Conservation (phyloP, 2,888 invertebrate species). For the Seira sanloemensis region DNA sequence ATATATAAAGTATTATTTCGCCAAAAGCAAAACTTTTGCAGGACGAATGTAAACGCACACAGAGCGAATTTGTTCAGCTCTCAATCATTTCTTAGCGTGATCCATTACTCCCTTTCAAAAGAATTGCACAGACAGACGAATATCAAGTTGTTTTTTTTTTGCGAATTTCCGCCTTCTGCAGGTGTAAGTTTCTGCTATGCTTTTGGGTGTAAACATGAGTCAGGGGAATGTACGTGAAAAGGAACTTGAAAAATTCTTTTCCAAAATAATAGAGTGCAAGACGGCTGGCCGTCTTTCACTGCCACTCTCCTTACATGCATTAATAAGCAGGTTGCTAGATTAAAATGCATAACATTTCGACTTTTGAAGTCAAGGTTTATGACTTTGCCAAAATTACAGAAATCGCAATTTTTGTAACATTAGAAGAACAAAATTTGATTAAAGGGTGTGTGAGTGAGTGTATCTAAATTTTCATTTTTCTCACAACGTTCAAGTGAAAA, state of each 20-base stretch:
- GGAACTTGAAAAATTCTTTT: not conserved
- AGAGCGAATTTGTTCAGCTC: not conserved
- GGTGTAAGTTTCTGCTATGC: no score
- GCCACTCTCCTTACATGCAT: not conserved
- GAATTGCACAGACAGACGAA: no score
- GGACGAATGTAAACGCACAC: not conserved
- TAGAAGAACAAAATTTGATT: no score
- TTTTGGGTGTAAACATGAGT: no score
- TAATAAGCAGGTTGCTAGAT: not conserved
- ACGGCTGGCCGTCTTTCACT: not conserved
- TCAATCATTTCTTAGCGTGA: constrained; percentile 50
- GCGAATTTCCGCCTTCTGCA: no score
- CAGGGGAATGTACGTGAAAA: no score
- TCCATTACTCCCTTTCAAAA: constrained; percentile 46
- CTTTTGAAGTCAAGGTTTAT: not conserved
- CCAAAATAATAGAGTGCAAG: not conserved
- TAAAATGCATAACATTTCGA: not conserved
- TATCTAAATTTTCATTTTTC: no score
- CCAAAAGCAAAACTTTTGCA: not conserved
- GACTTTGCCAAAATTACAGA: not conserved
- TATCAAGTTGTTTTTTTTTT: no score
- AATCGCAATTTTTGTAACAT: no score
- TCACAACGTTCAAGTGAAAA: no score
- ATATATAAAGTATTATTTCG: no score
- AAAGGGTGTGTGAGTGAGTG: no score